phyloP scores from a whole-genome alignment of 2,113 vertebrate species.

The Callopanchax toddi region DNA sequence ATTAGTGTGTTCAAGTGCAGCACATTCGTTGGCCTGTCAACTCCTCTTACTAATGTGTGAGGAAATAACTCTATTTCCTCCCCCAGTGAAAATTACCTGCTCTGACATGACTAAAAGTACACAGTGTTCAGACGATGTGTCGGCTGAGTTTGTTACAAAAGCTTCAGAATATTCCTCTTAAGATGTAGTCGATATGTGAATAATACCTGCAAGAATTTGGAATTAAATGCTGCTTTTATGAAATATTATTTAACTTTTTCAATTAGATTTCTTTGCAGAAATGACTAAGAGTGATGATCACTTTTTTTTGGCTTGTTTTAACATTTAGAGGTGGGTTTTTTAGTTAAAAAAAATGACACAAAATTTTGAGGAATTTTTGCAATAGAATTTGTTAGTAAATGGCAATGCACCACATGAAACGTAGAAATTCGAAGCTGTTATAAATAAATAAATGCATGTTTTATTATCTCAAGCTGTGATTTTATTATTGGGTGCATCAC shows the following conservation, averaged over 20 bases:
- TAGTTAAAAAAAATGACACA: too few species aligned
- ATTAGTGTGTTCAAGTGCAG: slow-evolving; percentile 72
- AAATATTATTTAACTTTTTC: neutral
- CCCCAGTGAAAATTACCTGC: slow-evolving; percentile 52
- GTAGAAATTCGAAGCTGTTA: too few species aligned
- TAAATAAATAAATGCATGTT: too few species aligned
- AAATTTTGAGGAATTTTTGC: too few species aligned
- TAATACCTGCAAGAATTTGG: neutral
- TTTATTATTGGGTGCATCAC: neutral
- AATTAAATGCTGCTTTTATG: neutral
- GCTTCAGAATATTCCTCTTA: slow-evolving; percentile 16
- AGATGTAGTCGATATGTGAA: neutral
- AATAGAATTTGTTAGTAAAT: too few species aligned
- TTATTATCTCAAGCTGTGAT: too few species aligned
- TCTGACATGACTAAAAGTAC: slow-evolving; percentile 51
- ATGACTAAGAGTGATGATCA: too few species aligned
- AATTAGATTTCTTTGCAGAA: neutral
- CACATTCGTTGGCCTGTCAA: slow-evolving; percentile 71
- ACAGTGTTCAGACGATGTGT: slow-evolving; percentile 38
- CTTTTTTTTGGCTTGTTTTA: too few species aligned
- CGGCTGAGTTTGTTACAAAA: slow-evolving; percentile 29
- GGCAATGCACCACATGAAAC: too few species aligned
- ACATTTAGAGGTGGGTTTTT: too few species aligned
- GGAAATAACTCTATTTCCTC: slow-evolving; percentile 71
- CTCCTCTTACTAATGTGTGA: slow-evolving; percentile 67